Base-by-base conservation (phyloP, 1,140 invertebrate species). In the Lepeophtheirus salmonis region DNA sequence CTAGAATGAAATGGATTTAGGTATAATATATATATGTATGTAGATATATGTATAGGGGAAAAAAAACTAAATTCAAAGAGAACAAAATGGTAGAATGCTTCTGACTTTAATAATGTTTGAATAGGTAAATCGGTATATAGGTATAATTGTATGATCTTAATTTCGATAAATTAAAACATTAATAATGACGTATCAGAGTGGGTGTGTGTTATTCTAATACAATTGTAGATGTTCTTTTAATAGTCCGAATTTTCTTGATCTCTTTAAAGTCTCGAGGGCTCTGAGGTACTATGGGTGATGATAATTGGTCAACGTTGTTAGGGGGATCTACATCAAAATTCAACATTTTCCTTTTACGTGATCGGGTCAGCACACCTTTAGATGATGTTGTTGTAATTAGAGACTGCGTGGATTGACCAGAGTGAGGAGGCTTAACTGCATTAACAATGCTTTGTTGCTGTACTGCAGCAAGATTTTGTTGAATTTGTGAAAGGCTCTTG, bases 271-370 rank as follows among this genome's bases (percentile, higher is more conserved):
- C 30, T 41, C n/a, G 30, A 41, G 30, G 30, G 30, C 30, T 41
- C 30, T 41, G 30, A 41, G 30, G 30, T 10, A n/a, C 30, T 41
- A n/a, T 41, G 6, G 30, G 6, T 41, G 30, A n/a, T n/a, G 6
- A n/a, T 41, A 41, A n/a, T 41, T n/a, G n/a, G n/a, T n/a, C n/a
- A n/a, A n/a, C n/a, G n/a, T n/a, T n/a, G n/a, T n/a, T n/a, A n/a
- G n/a, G n/a, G n/a, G n/a, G n/a, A n/a, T n/a, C 41, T 48, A 17
- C 49, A 10, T 50, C 49, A 2, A 23, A 20, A 16, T 26, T 30
- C 25, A 23, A 13, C 30, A 61, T n/a, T 16, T 61, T 61, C 3
- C 59, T 14, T 26, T 61, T 61, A 10, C 59, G 2, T 18, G 59
- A 61, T 16, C 59, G 20, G n/a, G 59, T 61, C 21, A 61, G 20